phyloP scores from a whole-genome alignment of 2,888 invertebrate genomes.

The Acleris cristana region DNA sequence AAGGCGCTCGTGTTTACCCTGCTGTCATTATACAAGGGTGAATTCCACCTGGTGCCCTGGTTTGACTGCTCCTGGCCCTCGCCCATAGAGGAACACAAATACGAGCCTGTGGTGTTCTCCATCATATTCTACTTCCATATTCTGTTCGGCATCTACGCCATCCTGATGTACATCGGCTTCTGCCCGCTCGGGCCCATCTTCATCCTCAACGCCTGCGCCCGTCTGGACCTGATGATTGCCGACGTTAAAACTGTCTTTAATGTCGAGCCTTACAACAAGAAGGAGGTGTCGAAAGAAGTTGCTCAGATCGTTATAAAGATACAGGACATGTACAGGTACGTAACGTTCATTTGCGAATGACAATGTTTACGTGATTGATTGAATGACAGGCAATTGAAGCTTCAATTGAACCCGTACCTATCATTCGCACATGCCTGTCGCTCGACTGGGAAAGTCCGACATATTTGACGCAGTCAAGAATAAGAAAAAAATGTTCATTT shows the following conservation, averaged over 20 bases:
- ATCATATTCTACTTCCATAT: background rate
- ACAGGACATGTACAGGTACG: conserved; percentile 1
- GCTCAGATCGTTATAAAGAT: background rate
- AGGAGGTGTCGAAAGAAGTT: background rate
- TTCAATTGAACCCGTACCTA: no score
- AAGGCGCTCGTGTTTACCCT: background rate
- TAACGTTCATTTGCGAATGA: background rate
- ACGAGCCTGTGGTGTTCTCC: background rate
- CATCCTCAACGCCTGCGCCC: conserved; percentile 2
- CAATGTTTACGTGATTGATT: background rate
- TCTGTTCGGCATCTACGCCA: background rate
- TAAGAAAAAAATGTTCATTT: no score
- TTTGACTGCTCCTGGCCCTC: conserved; percentile 1
- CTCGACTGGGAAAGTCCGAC: no score
- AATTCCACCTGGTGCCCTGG: background rate
- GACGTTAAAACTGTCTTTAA: background rate
- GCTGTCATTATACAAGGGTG: background rate
- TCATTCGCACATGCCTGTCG: no score
- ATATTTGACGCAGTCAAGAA: no score
- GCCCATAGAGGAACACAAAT: background rate
- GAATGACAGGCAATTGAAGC: background rate
- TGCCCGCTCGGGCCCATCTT: background rate
- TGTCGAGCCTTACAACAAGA: background rate
- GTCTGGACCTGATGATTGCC: background rate
- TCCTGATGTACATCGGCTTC: conserved; percentile 1